Conservation (phyloP, 2,888 invertebrate genomes). For the Lepetodrilus schrolli region DNA sequence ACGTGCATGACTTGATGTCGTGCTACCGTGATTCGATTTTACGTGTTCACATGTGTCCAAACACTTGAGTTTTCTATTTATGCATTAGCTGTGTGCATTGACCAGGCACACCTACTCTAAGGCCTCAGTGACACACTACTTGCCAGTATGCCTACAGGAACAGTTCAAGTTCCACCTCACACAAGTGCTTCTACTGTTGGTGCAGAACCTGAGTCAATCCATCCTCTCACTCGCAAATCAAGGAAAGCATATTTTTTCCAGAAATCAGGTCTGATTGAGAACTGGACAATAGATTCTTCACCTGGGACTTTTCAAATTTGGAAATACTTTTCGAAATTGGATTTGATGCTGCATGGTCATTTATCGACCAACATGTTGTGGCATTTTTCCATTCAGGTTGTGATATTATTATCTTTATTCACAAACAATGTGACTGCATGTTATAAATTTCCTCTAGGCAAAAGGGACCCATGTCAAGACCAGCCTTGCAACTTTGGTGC, state of each 20-base stretch:
- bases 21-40: slow-evolving; percentile 29
- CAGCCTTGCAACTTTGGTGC: slow-evolving; percentile 83
- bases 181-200: background rate
- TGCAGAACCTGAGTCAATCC: background rate
- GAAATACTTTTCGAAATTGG: slow-evolving; percentile 8
- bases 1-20: slow-evolving; percentile 31
- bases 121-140: background rate
- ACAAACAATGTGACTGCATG: slow-evolving; percentile 66
- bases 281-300: no score
- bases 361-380: no score
- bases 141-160: background rate
- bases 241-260: slow-evolving; percentile 8
- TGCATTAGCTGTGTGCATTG: background rate
- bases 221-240: background rate
- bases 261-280: slow-evolving; percentile 9
- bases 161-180: background rate
- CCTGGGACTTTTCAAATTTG: background rate
- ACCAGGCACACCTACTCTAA: background rate
- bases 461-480: slow-evolving; percentile 83
- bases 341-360: no score
- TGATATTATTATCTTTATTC: slow-evolving; percentile 4
- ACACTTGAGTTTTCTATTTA: slow-evolving; percentile 19
- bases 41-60: slow-evolving; percentile 15
- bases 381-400: background rate
- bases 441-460: slow-evolving; percentile 80